Conservation (phyloP, 2,888 invertebrate species). For the Zonitis immaculata region DNA sequence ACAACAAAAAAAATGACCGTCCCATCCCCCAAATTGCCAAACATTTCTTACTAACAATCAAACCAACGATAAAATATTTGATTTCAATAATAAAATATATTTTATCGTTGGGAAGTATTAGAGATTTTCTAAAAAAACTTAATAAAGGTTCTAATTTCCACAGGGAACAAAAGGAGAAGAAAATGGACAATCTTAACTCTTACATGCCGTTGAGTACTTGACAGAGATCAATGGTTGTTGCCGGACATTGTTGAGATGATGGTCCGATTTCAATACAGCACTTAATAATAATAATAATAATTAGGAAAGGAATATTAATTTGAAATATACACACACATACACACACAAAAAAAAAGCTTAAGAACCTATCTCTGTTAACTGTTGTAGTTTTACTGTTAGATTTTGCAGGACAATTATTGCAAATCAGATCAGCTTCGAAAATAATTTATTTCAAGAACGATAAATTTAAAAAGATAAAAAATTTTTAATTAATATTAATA, state of each 20-base stretch:
- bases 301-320: background rate
- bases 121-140: background rate
- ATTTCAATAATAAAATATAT: background rate
- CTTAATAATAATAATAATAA: background rate
- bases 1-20: no score
- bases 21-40: background rate
- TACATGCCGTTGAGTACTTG: slow-evolving; percentile 69
- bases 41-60: no score
- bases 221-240: slow-evolving; percentile 57
- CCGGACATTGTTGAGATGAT: slow-evolving; percentile 43
- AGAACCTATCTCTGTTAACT: slow-evolving; percentile 44
- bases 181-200: slow-evolving; percentile 81
- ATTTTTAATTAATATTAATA: slow-evolving; percentile 28
- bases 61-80: background rate
- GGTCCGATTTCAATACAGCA: slow-evolving; percentile 8
- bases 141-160: slow-evolving; percentile 4
- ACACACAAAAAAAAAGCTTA: slow-evolving; percentile 14
- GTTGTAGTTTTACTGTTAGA: slow-evolving; percentile 44
- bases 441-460: slow-evolving; percentile 17
- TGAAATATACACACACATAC: background rate
- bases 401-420: slow-evolving; percentile 40
- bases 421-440: slow-evolving; percentile 30
- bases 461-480: slow-evolving; percentile 19
- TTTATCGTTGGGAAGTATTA: background rate
- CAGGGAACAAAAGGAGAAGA: slow-evolving; percentile 76